phyloP scores from a whole-genome alignment of 2,797 vertebrate genomes.

The Pelochelys cantorii region DNA sequence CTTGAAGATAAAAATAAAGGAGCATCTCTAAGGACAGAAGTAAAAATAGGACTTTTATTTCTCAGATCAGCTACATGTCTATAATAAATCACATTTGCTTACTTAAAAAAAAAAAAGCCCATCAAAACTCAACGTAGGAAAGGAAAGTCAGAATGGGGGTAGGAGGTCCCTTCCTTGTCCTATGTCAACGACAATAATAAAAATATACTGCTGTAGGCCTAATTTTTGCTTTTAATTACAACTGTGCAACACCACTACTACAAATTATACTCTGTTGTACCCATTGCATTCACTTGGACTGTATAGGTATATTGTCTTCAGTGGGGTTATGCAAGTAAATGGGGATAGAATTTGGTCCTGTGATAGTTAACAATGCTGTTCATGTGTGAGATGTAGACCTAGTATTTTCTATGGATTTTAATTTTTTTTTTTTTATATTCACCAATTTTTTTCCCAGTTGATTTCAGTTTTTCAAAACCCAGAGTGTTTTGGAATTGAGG shows the following conservation, averaged over 20 bases:
- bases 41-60: not conserved
- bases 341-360: not conserved
- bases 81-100: not conserved
- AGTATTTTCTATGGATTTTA: not conserved
- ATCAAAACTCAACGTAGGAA: not conserved
- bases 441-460: not conserved
- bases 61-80: not conserved
- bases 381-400: not conserved
- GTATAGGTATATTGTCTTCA: not conserved
- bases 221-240: not conserved
- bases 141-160: not conserved
- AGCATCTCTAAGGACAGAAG: accelerated
- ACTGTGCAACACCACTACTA: not conserved
- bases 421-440: too few relatives aligned
- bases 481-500: too few relatives aligned
- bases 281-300: not conserved
- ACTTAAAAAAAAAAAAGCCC: not conserved
- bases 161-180: not conserved
- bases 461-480: not conserved
- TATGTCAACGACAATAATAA: not conserved
- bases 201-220: not conserved
- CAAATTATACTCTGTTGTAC: not conserved
- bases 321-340: not conserved
- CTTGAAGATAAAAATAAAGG: accelerated
- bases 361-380: not conserved